Evolutionary conservation across 2,113 vertebrate genomes (phyloP).

Genomic region (Pseudopodoces humilis): DNA sequence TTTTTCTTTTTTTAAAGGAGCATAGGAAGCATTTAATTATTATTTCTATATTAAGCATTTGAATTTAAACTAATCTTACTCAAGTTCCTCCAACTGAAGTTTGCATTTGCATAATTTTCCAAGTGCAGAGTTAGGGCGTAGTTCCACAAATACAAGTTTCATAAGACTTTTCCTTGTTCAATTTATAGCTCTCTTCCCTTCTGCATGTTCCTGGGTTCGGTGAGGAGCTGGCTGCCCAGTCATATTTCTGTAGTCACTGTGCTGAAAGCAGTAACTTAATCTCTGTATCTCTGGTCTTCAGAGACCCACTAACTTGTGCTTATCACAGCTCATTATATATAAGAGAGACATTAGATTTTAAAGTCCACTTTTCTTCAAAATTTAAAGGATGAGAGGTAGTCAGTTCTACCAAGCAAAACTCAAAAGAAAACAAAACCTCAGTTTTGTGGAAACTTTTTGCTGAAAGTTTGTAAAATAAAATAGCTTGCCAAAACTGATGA

Average conservation of each 20-base stretch:
- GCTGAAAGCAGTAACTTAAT: slow-evolving; percentile 64
- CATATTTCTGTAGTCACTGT: slow-evolving; percentile 65
- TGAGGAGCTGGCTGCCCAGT: slow-evolving; percentile 45
- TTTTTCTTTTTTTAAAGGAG: neutral
- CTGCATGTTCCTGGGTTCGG: slow-evolving; percentile 19
- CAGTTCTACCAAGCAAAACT: slow-evolving; percentile 35
- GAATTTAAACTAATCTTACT: neutral
- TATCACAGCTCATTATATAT: slow-evolving; percentile 45
- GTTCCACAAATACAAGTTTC: neutral
- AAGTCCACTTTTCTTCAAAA: slow-evolving; percentile 60
- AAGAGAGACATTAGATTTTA: slow-evolving; percentile 32
- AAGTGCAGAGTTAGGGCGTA: neutral
- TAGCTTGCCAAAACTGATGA: neutral
- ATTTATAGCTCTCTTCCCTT: slow-evolving; percentile 16
- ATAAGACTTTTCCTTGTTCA: neutral
- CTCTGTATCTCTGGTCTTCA: neutral
- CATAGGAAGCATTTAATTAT: neutral
- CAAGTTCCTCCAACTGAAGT: neutral
- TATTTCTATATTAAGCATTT: neutral
- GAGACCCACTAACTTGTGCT: slow-evolving; percentile 43
- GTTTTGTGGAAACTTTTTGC: slow-evolving; percentile 32
- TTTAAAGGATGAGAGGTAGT: slow-evolving; percentile 42
- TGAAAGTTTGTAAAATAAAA: slow-evolving; percentile 58
- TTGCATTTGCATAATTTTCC: neutral
- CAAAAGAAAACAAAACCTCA: slow-evolving; percentile 29